Conservation (phyloP, 2,888 invertebrate genomes). For the Diloba caeruleocephala region DNA sequence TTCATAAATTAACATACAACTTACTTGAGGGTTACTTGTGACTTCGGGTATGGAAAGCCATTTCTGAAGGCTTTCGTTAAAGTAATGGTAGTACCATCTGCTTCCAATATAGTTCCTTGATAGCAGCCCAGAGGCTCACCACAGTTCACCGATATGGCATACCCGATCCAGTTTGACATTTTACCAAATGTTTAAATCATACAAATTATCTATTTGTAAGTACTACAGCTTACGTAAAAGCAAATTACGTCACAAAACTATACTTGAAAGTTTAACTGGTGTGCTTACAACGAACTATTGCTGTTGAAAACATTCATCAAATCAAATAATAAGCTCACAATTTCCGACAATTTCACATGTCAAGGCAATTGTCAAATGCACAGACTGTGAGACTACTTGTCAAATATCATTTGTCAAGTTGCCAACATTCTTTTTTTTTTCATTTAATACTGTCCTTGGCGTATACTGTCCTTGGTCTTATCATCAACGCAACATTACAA, state of each 20-base stretch:
- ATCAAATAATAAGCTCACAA: slow-evolving; percentile 6
- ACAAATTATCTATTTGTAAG: slow-evolving; percentile 1
- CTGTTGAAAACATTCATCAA: slow-evolving; percentile 12
- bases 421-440: no score
- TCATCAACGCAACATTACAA: no score
- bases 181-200: slow-evolving; percentile 16
- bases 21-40: slow-evolving; percentile 86
- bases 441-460: no score
- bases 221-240: background rate
- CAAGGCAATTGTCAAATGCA: background rate
- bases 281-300: slow-evolving; percentile 21
- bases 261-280: slow-evolving; percentile 11
- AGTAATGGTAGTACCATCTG: slow-evolving; percentile 92
- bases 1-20: slow-evolving; percentile 27
- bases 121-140: slow-evolving; percentile 93
- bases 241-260: slow-evolving; percentile 1
- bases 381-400: background rate
- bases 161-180: slow-evolving; percentile 92
- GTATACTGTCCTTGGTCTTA: no score
- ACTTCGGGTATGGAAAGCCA: slow-evolving; percentile 90
- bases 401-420: no score
- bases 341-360: background rate
- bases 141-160: slow-evolving; percentile 95
- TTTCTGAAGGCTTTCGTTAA: slow-evolving; percentile 95
- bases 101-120: slow-evolving; percentile 93